A percentile compares a stretch with the other conserved stretches of the same genome.
phyloP scores from a whole-genome alignment of 2,113 vertebrate genomes.

The Gnathonemus echidnorhynchus region DNA sequence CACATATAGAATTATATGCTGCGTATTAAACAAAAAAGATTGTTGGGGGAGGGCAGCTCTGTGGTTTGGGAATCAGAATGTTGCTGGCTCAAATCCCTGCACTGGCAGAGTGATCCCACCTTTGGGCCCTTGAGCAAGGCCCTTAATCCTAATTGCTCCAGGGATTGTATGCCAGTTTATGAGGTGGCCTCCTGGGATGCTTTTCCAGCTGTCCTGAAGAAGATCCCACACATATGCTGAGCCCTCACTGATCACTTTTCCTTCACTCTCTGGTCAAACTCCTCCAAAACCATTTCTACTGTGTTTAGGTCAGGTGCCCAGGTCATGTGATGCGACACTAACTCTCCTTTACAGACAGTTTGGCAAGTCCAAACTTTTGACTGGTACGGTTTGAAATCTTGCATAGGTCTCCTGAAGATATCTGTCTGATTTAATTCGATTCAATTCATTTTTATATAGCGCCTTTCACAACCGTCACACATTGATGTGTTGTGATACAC shows the following conservation, averaged over 20 bases:
- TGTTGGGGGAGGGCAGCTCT: background rate
- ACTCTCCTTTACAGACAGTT: background rate
- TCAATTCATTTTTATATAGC: background rate
- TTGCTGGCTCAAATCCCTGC: background rate
- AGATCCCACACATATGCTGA: background rate
- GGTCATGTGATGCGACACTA: background rate
- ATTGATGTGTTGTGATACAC: background rate
- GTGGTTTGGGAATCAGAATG: background rate
- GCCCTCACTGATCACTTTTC: background rate
- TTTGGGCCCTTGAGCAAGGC: background rate
- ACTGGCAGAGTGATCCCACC: background rate
- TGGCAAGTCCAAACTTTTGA: background rate
- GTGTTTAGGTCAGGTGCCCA: background rate
- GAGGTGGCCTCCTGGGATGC: background rate
- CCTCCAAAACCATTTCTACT: background rate
- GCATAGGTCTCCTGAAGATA: background rate
- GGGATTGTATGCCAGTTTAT: background rate
- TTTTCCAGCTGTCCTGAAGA: background rate
- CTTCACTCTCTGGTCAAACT: background rate
- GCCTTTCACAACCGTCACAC: background rate
- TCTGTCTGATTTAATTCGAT: background rate
- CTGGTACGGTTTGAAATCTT: background rate
- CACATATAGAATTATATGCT: background rate
- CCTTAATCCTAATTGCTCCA: background rate
- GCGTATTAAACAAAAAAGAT: background rate